phyloP scores from a whole-genome alignment of 2,888 invertebrate genomes.

The Bembecia ichneumoniformis region DNA sequence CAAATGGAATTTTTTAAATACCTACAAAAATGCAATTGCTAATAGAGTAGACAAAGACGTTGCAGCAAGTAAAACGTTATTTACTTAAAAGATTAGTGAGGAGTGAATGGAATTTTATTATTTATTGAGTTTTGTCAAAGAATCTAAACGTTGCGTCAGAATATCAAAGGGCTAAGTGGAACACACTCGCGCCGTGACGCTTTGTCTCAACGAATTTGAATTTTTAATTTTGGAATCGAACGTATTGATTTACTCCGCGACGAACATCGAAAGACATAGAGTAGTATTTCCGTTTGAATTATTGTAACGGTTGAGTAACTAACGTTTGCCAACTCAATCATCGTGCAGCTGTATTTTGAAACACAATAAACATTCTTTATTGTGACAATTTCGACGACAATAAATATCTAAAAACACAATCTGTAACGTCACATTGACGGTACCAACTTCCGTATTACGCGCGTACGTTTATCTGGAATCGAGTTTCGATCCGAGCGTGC shows the following conservation, averaged over 20 bases:
- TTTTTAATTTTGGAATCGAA: slow-evolving; percentile 66
- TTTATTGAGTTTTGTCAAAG: not conserved
- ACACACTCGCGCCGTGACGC: slow-evolving; percentile 2
- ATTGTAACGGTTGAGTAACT: not conserved
- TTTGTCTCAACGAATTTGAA: slow-evolving; percentile 55
- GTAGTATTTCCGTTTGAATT: not conserved
- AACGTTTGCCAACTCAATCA: not conserved
- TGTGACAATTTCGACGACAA: slow-evolving; percentile 30
- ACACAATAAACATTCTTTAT: slow-evolving; percentile 6
- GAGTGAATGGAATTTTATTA: too few species aligned
- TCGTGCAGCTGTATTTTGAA: not conserved
- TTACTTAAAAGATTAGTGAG: too few species aligned
- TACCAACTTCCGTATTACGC: slow-evolving; percentile 38
- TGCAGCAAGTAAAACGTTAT: too few species aligned
- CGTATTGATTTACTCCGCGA: slow-evolving; percentile 42
- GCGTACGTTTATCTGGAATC: slow-evolving; percentile 30
- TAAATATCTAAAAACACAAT: slow-evolving; percentile 23
- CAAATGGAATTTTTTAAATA: too few species aligned
- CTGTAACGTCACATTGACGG: slow-evolving; percentile 28
- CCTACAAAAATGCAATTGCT: too few species aligned
- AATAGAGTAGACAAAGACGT: too few species aligned
- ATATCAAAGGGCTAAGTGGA: not conserved
- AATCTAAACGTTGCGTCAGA: not conserved
- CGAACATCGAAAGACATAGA: slow-evolving; percentile 10
- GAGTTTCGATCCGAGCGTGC: slow-evolving; percentile 28